Evolutionary conservation across 1,140 invertebrate species (phyloP).

Genomic region (Artemia franciscana): DNA sequence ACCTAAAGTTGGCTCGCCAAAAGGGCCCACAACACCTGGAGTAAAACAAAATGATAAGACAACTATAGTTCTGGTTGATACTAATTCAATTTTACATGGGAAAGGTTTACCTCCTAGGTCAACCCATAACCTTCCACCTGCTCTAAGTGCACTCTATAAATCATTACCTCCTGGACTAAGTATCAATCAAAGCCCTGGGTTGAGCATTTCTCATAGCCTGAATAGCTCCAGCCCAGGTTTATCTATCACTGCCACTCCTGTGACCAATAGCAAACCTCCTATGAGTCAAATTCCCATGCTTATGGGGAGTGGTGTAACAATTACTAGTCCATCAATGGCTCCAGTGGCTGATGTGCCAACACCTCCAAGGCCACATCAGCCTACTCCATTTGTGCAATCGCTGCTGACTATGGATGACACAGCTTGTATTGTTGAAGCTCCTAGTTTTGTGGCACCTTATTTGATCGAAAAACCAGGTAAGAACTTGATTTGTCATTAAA

Average conservation of each 20-base stretch:
- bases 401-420: constrained; percentile 52
- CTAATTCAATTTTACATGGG: constrained; percentile 40
- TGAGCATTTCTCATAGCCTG: background rate
- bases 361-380: constrained; percentile 24
- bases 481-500: no score
- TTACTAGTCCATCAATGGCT: constrained; percentile 15
- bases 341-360: background rate
- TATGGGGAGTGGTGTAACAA: constrained; percentile 3
- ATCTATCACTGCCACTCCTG: background rate
- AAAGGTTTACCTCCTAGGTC: constrained; percentile 31
- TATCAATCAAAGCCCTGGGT: background rate
- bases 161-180: constrained; percentile 5
- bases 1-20: background rate
- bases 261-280: background rate
- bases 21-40: no score
- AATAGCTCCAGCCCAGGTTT: background rate
- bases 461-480: constrained; percentile 40
- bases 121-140: constrained; percentile 10
- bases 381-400: constrained; percentile 15
- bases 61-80: constrained; percentile 46
- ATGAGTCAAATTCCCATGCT: background rate
- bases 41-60: background rate
- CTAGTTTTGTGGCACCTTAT: constrained; percentile 72
- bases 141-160: constrained; percentile 1
- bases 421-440: constrained; percentile 71